phyloP scores from a whole-genome alignment of 1,140 invertebrate genomes.

The Hylyphantes graminicola region DNA sequence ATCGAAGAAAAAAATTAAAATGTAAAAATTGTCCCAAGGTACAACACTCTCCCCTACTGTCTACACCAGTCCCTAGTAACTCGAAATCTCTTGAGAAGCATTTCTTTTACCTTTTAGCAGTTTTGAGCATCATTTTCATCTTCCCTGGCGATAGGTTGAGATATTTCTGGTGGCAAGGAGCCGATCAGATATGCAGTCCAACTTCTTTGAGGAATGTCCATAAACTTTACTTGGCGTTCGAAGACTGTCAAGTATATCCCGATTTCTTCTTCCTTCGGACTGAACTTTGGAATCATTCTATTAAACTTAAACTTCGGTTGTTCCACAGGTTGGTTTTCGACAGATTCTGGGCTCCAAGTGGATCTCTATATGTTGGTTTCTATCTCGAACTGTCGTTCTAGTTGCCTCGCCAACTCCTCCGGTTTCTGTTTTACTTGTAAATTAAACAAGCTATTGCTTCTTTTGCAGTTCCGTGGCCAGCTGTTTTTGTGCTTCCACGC shows the following conservation, averaged over 20 bases:
- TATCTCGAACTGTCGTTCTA: background rate
- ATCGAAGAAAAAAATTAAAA: no score
- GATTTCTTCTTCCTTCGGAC: background rate
- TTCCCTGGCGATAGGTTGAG: constrained; percentile 10
- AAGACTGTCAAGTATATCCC: constrained; percentile 1
- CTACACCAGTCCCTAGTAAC: background rate
- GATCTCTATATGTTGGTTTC: background rate
- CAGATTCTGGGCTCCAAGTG: background rate
- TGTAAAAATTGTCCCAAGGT: no score
- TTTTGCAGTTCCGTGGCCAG: background rate
- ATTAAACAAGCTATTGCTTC: background rate
- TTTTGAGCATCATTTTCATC: constrained; percentile 6
- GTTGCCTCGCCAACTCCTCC: background rate
- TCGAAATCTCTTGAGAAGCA: constrained; percentile 1
- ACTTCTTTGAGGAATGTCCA: background rate
- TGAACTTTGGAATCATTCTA: background rate
- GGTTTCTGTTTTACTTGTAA: no score
- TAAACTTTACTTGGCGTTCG: constrained; percentile 13
- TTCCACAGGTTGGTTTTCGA: background rate
- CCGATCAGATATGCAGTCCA: constrained; percentile 9
- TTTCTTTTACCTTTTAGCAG: background rate
- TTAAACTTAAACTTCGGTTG: background rate
- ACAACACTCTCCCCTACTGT: no score
- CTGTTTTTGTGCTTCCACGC: background rate
- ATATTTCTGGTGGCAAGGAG: constrained; percentile 7